These are phyloP conservation scores for Oryzias curvinotus DNA, from an alignment of 2,113 vertebrate genomes.

Conservation along the genomic window DNA sequence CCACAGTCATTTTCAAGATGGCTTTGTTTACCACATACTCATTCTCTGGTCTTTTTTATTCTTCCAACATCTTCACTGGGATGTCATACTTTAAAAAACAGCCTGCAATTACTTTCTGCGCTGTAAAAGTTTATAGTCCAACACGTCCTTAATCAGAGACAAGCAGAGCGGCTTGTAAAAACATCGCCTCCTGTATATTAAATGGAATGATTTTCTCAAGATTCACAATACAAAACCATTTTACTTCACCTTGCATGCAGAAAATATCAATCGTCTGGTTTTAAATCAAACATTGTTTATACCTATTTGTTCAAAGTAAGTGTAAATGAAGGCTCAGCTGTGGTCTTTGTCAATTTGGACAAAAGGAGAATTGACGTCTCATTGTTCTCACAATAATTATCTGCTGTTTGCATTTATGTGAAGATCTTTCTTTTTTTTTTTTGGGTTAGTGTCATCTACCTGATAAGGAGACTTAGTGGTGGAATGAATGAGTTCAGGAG, in stretches of 20 bases:
- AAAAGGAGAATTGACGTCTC: too few species aligned
- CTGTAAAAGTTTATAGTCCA: slow-evolving; percentile 67
- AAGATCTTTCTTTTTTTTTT: too few species aligned
- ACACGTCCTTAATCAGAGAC: slow-evolving; percentile 61
- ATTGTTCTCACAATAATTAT: too few species aligned
- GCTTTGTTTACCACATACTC: slow-evolving; percentile 12
- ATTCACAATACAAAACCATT: slow-evolving; percentile 28
- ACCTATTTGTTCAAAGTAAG: slow-evolving; percentile 14
- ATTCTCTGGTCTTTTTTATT: slow-evolving; percentile 19
- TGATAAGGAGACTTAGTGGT: too few species aligned
- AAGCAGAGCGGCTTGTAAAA: slow-evolving; percentile 60
- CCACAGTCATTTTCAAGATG: slow-evolving; percentile 8
- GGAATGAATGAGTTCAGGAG: too few species aligned
- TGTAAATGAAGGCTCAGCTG: background rate
- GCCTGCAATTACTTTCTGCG: slow-evolving; percentile 53
- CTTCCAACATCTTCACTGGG: slow-evolving; percentile 32
- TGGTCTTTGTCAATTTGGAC: too few species aligned
- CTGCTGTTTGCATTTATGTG: too few species aligned
- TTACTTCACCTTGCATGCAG: slow-evolving; percentile 7
- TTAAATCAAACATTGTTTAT: slow-evolving; percentile 6
- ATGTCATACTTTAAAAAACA: slow-evolving; percentile 56
- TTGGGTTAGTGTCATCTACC: too few species aligned
- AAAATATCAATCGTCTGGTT: slow-evolving; percentile 32
- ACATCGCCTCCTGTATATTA: slow-evolving; percentile 33
- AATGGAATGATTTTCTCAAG: slow-evolving; percentile 44